Evolutionary conservation across 2,113 vertebrate species (phyloP), one percentile per base, ranked within the genome.

Genomic region (Paramormyrops kingsleyae): DNA sequence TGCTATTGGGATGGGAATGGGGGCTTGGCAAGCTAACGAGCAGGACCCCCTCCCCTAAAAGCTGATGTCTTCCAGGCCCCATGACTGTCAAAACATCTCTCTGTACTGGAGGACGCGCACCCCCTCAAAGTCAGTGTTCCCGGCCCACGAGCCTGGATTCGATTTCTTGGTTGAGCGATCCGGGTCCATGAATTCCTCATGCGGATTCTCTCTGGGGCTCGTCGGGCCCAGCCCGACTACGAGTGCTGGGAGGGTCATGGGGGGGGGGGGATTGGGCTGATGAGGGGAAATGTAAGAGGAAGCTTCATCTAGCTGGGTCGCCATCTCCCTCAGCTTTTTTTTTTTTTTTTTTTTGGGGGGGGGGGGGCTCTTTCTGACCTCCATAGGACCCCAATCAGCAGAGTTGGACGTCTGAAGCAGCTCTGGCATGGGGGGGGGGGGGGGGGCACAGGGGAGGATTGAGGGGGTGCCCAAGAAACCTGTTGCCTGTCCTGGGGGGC

Each of bases 201-300:
- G 96, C 94, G 95, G 95, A 96, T 95, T 94, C 94, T 95, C 94
- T 95, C 96, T 96, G 95, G 95, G 94, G 94, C 96, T 95, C 92
- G 95, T 94, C 27, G 94, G 95, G 91, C 95, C 95, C 95, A 91
- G 94, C 95, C 93, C 96, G 94, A 97, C 19, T 56, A 7, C 5
- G 53, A 56, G 53, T 7, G 5, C 53, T 94, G 94, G 95, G 91
- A 95, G 91, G 5, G 95, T 95, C 93, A 95, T 91, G 92, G 96
- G 95, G 94, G 95, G 95, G 91, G 95, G 96, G 92, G 96, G n/a
- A n/a, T n/a, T n/a, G n/a, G n/a, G n/a, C n/a, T n/a, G n/a, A n/a
- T n/a, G n/a, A n/a, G n/a, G n/a, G n/a, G n/a, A n/a, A n/a, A n/a
- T n/a, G n/a, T n/a, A n/a, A n/a, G n/a, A n/a, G n/a, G n/a, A n/a